phyloP scores from a whole-genome alignment of 2,113 vertebrate genomes.

The Platycercus adscitus region DNA sequence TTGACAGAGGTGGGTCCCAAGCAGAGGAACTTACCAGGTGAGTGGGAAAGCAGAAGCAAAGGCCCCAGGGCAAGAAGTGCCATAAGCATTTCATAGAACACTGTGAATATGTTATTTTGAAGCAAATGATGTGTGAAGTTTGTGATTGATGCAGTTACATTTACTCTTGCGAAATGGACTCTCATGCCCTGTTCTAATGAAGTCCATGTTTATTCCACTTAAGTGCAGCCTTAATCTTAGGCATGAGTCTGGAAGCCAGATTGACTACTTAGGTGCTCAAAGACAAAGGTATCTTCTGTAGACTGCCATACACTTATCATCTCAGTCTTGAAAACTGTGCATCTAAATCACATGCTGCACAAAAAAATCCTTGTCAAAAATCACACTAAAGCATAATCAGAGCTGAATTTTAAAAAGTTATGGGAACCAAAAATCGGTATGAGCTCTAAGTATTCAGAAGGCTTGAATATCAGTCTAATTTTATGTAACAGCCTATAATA shows the following conservation, averaged over 20 bases:
- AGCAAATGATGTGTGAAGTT: not conserved
- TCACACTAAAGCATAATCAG: not conserved
- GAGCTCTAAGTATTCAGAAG: not conserved
- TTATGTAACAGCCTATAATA: not conserved
- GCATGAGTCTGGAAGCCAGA: not conserved
- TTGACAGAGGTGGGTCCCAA: not conserved
- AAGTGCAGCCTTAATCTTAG: not conserved
- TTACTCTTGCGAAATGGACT: not conserved
- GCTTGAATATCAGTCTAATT: not conserved
- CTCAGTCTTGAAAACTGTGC: not conserved
- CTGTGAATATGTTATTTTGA: not conserved
- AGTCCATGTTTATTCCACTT: not conserved
- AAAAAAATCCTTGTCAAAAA: not conserved
- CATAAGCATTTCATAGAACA: conserved; percentile 11
- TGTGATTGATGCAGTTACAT: not conserved
- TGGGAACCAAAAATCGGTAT: not conserved
- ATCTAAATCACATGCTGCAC: not conserved
- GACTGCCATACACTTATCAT: not conserved
- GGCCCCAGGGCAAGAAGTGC: not conserved
- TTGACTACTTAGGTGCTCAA: not conserved
- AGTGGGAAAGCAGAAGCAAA: not conserved
- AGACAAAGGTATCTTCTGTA: not conserved
- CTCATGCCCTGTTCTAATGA: not conserved
- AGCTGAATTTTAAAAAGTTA: not conserved
- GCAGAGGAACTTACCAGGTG: not conserved